Percentiles rank a stretch among this genome's conserved stretches.
These are phyloP conservation scores for Heliocidaris erythrogramma DNA, from an alignment of 35 echinoderm and acorn worm genomes.

Conservation along the genomic window DNA sequence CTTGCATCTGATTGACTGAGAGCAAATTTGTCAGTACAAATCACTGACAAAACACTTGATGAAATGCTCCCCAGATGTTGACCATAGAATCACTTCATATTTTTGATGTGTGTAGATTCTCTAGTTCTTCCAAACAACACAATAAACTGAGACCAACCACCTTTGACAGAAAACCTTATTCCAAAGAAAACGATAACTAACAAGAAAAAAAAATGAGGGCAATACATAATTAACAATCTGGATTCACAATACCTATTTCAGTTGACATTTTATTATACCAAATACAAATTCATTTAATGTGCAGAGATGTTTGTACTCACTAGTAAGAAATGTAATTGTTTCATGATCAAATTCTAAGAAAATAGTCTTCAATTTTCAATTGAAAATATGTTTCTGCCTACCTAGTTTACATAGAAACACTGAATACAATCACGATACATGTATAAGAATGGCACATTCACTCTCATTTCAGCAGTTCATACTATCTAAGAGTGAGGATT, in stretches of 20 bases:
- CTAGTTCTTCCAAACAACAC: no score
- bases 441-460: neutral
- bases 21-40: no score
- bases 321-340: neutral
- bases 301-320: neutral
- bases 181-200: no score
- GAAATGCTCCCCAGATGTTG: no score
- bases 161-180: no score
- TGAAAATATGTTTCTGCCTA: neutral
- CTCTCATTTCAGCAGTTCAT: neutral
- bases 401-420: neutral
- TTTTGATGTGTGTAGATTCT: no score
- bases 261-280: neutral
- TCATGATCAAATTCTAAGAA: neutral
- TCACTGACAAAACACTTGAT: no score
- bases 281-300: neutral
- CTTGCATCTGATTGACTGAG: no score
- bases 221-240: neutral
- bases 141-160: no score
- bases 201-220: neutral
- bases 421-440: conserved; percentile 18
- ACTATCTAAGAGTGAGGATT: neutral
- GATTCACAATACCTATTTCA: neutral
- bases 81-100: neutral
- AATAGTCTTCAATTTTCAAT: neutral